Conservation (phyloP, 2,888 invertebrate species). For the Epinotia nisella region DNA sequence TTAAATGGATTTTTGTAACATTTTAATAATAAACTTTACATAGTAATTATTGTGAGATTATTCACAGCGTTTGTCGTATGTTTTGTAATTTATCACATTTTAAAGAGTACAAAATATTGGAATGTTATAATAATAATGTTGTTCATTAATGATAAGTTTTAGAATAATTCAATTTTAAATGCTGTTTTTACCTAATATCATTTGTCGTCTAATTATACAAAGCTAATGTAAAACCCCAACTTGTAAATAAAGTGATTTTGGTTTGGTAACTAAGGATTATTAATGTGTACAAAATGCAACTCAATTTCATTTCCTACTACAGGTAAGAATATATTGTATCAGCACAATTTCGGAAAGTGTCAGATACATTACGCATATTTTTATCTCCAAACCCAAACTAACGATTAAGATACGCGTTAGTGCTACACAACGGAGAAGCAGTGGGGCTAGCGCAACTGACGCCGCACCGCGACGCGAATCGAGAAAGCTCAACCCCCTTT, state of each 20-base stretch:
- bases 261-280: conserved; percentile 65
- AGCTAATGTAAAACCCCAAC: conserved; percentile 73
- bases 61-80: conserved; percentile 71
- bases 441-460: too few species aligned
- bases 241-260: conserved; percentile 84
- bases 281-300: conserved; percentile 24
- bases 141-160: conserved; percentile 81
- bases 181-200: conserved; percentile 76
- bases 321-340: too few species aligned
- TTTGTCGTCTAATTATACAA: conserved; percentile 81
- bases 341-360: too few species aligned
- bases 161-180: conserved; percentile 80
- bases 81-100: conserved; percentile 85
- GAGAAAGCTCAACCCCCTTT: too few species aligned
- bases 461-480: too few species aligned
- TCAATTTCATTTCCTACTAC: too few species aligned
- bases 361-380: too few species aligned
- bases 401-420: too few species aligned
- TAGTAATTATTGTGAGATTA: conserved; percentile 80
- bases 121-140: conserved; percentile 83
- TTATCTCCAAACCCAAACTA: too few species aligned
- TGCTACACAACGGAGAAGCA: too few species aligned
- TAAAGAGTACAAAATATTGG: conserved; percentile 84
- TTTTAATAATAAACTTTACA: conserved; percentile 82
- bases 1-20: conserved; percentile 81